phyloP scores from a whole-genome alignment of 2,113 vertebrate species.

The Ramphastos sulfuratus region DNA sequence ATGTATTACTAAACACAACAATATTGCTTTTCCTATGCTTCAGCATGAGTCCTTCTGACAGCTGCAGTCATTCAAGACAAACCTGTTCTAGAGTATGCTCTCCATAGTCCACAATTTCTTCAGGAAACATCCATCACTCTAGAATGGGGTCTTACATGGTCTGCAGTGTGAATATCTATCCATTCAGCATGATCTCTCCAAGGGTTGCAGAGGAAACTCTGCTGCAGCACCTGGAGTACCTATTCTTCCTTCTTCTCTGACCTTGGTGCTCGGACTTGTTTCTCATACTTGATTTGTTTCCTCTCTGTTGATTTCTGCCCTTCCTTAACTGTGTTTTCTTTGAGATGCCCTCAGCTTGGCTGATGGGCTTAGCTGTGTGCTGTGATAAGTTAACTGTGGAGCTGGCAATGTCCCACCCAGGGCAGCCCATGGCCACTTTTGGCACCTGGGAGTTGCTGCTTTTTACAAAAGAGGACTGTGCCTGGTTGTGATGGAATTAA shows the following conservation, averaged over 20 bases:
- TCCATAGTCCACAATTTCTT: background rate
- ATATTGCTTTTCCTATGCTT: background rate
- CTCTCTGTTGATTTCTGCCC: rapidly evolving
- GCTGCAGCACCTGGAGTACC: background rate
- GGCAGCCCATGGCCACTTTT: background rate
- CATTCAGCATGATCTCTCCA: background rate
- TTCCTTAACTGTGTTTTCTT: background rate
- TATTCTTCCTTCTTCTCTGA: background rate
- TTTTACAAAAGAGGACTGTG: background rate
- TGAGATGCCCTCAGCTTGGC: background rate
- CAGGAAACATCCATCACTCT: background rate
- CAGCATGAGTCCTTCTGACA: background rate
- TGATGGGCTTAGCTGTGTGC: background rate
- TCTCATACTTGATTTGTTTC: background rate
- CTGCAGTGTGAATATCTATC: background rate
- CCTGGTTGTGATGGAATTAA: background rate
- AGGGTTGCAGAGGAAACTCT: background rate
- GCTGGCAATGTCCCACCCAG: background rate
- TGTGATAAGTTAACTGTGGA: background rate
- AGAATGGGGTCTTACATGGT: background rate
- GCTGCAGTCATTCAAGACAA: background rate
- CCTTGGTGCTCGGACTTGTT: background rate
- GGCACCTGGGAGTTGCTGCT: background rate
- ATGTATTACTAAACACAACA: background rate
- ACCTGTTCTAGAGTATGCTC: background rate